A percentile compares a stretch with the other conserved stretches of the same genome.
phyloP scores from a whole-genome alignment of 1,140 invertebrate species.

The Bombus confusus region DNA sequence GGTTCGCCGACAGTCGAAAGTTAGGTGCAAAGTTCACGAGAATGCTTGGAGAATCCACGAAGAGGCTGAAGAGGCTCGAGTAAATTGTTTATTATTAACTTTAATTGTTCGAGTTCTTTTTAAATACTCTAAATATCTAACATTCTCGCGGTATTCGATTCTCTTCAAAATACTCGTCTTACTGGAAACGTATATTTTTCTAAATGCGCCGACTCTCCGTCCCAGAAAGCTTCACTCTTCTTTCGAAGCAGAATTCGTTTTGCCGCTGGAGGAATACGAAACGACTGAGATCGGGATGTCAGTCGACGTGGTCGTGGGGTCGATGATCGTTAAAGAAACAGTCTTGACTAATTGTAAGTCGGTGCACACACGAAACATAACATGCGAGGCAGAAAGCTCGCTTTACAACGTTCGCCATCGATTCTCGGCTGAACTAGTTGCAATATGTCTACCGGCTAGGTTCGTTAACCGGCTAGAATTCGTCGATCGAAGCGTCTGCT shows the following conservation, averaged over 20 bases:
- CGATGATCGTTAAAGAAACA: neutral
- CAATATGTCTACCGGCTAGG: conserved; percentile 28
- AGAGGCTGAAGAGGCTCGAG: neutral
- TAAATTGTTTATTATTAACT: too few species aligned
- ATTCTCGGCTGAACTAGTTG: conserved; percentile 36
- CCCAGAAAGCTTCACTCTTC: neutral
- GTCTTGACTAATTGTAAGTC: neutral
- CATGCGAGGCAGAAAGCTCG: conserved; percentile 2
- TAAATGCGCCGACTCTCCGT: neutral
- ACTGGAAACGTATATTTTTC: neutral
- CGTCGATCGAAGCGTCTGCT: conserved; percentile 13
- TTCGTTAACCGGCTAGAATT: conserved; percentile 37
- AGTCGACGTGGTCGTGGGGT: too few species aligned
- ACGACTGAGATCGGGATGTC: neutral
- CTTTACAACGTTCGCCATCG: conserved; percentile 36
- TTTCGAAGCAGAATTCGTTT: neutral
- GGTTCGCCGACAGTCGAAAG: neutral
- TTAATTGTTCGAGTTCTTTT: too few species aligned
- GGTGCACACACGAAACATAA: neutral
- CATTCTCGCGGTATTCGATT: too few species aligned
- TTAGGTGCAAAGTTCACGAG: neutral
- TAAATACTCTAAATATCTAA: too few species aligned
- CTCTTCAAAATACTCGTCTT: neutral
- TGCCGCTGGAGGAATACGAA: neutral
- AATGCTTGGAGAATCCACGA: neutral